phyloP scores from a whole-genome alignment of 2,113 vertebrate genomes.

The Turdus rufiventris region DNA sequence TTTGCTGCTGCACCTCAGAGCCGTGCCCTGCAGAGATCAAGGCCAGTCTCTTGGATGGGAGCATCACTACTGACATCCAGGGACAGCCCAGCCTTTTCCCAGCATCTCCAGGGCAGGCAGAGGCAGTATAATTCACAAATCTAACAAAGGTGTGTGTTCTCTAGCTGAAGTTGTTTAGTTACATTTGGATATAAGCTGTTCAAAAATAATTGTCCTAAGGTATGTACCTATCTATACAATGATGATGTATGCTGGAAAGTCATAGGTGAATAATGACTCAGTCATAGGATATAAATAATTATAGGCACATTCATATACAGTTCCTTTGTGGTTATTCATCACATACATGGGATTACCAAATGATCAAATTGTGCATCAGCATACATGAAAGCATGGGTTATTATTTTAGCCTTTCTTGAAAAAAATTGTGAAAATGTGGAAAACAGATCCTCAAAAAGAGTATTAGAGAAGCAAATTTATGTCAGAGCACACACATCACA shows the following conservation, averaged over 20 bases:
- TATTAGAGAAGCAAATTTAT: not conserved
- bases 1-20: not conserved
- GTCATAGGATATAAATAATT: not conserved
- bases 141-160: fast-evolving
- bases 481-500: not conserved
- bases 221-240: not conserved
- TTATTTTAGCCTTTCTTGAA: not conserved
- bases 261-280: not conserved
- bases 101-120: not conserved
- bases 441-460: not conserved
- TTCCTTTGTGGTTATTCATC: not conserved
- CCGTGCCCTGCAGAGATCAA: not conserved
- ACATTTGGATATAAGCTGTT: not conserved
- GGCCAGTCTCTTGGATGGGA: not conserved
- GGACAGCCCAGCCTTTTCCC: not conserved
- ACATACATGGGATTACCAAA: not conserved
- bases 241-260: not conserved
- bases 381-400: not conserved
- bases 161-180: not conserved
- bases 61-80: not conserved
- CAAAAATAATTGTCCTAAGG: not conserved
- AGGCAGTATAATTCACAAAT: not conserved
- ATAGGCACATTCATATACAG: not conserved
- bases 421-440: not conserved
- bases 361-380: not conserved